These are phyloP conservation scores for Eilema sororculum DNA, from an alignment of 2,888 invertebrate genomes.

Conservation along the genomic window DNA sequence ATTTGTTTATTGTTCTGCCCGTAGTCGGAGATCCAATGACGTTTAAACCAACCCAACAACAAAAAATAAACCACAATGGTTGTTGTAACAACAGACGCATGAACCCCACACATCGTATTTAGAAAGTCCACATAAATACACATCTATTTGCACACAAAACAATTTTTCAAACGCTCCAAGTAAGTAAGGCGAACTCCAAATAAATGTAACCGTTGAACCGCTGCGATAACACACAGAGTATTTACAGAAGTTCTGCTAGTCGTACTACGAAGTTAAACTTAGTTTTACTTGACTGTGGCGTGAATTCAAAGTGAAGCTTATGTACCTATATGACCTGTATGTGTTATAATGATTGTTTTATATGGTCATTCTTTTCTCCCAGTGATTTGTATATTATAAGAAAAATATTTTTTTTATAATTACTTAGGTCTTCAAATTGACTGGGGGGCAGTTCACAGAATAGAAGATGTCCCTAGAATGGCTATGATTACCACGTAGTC, in stretches of 20 bases:
- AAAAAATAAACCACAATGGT: constrained; percentile 33
- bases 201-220: constrained; percentile 48
- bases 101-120: constrained; percentile 36
- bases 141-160: constrained; percentile 49
- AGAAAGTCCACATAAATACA: constrained; percentile 42
- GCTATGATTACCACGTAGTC: too few species aligned
- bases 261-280: too few species aligned
- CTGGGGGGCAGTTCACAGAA: too few species aligned
- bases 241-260: constrained; percentile 30
- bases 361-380: too few species aligned
- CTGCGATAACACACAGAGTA: constrained; percentile 13
- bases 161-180: constrained; percentile 51
- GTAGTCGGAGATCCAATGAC: not conserved
- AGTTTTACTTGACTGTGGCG: too few species aligned
- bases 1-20: not conserved
- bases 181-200: constrained; percentile 41
- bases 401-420: too few species aligned
- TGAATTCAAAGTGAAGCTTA: too few species aligned
- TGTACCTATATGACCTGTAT: too few species aligned
- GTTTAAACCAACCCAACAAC: not conserved
- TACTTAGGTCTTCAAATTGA: too few species aligned
- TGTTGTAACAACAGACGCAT: constrained; percentile 31
- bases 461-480: too few species aligned
- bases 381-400: too few species aligned
- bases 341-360: too few species aligned